Evolutionary conservation across 2,888 invertebrate species (phyloP).

Genomic region (Temnothorax rugatulus): DNA sequence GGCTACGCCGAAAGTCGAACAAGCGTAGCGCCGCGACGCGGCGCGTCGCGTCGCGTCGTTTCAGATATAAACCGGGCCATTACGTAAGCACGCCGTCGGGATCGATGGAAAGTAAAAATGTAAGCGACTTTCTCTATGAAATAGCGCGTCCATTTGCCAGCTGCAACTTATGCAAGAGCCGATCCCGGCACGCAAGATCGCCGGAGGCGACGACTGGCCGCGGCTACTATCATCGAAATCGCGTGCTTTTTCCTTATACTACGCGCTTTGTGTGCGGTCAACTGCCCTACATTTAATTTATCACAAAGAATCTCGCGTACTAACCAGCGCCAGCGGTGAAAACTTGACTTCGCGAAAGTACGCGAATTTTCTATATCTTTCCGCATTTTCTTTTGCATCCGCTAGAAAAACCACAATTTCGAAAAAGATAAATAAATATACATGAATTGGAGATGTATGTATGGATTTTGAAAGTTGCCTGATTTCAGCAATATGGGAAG

Average conservation of each 20-base stretch:
- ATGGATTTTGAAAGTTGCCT: background rate
- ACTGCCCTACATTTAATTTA: slow-evolving; percentile 7
- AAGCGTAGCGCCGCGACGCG: slow-evolving; percentile 55
- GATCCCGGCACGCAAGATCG: slow-evolving; percentile 74
- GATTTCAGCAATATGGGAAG: slow-evolving; percentile 12
- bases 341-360: background rate
- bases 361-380: background rate
- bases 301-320: background rate
- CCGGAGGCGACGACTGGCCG: slow-evolving; percentile 56
- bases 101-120: slow-evolving; percentile 84
- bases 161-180: slow-evolving; percentile 82
- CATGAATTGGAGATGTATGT: background rate
- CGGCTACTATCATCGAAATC: slow-evolving; percentile 16
- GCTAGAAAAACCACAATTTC: background rate
- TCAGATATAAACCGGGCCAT: slow-evolving; percentile 77
- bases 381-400: background rate
- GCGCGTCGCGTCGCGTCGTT: slow-evolving; percentile 64
- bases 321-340: background rate
- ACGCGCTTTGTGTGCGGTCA: background rate
- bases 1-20: slow-evolving; percentile 58
- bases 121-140: slow-evolving; percentile 86
- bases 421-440: background rate
- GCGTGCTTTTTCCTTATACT: background rate
- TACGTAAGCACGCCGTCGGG: slow-evolving; percentile 74
- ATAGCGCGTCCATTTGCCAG: slow-evolving; percentile 81